Evolutionary conservation across 2,888 invertebrate genomes (phyloP).

Genomic region (Drymonia ruficornis): DNA sequence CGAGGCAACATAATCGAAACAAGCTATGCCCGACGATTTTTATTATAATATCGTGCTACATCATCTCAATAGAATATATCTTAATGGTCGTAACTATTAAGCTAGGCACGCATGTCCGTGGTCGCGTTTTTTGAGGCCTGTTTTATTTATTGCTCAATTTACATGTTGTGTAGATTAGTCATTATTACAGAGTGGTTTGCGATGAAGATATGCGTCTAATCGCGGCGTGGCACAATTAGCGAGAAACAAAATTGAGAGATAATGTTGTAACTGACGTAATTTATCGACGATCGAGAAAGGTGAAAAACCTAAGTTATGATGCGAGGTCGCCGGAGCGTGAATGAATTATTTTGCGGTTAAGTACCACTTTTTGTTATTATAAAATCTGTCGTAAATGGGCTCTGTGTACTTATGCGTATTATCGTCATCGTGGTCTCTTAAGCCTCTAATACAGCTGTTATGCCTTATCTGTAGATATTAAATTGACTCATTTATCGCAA

Average conservation of each 20-base stretch:
- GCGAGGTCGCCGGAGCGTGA: neutral
- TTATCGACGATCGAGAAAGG: conserved; percentile 26
- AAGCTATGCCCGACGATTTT: conserved; percentile 53
- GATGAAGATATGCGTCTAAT: conserved; percentile 19
- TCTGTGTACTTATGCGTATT: neutral
- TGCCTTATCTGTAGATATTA: neutral
- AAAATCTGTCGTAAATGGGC: neutral
- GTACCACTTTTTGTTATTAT: neutral
- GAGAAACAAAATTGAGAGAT: conserved; percentile 20
- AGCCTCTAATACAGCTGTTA: no score
- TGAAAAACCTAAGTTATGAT: neutral
- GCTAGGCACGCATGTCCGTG: conserved; percentile 35
- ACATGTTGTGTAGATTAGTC: conserved; percentile 32
- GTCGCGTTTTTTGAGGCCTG: conserved; percentile 19
- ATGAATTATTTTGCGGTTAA: conserved; percentile 5
- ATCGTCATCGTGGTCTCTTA: no score
- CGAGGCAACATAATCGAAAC: conserved; percentile 66
- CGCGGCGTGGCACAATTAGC: conserved; percentile 18
- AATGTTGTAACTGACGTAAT: conserved; percentile 25
- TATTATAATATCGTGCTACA: conserved; percentile 54
- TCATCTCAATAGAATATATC: conserved; percentile 49
- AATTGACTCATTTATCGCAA: neutral
- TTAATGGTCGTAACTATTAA: conserved; percentile 43
- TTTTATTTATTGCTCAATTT: conserved; percentile 44
- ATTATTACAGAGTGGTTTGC: conserved; percentile 22